Evolutionary conservation across 2,113 vertebrate species (phyloP), one percentile per base, ranked within the genome.

Genomic region (Pseudolaguvia tuberculata): DNA sequence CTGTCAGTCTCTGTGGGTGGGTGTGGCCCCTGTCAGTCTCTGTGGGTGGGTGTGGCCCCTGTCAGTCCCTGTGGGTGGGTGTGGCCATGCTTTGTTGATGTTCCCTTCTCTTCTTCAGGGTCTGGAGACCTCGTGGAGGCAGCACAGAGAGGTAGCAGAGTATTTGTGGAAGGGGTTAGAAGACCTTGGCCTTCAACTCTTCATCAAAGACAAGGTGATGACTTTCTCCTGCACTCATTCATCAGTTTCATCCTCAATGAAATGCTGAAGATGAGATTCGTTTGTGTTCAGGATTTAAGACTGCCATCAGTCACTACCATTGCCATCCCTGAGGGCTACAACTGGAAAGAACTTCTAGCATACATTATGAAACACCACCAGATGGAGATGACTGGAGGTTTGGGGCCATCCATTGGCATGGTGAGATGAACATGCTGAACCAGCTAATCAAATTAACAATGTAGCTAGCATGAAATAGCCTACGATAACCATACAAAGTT

Each of bases 221-320:
- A 9, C 3, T 17, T 77, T 56, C 67, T 10, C 21, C 25, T 11
- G 39, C 56, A 76, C 18, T 17, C 11, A 12, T 23, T 55, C 52
- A 4, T 72, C 39, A 58, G 23, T 42, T 23, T 1, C 5, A 58
- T 35, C 35, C 23, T 47, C 9, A 21, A 39, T 7, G 12, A 56
- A 0, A 21, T 5, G 0, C 4, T 3, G 12, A 62, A 15, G 48
- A 35, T 23, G 31, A 9, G 50, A 10, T 15, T 56, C 3, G 52
- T 39, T 68, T 42, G 20, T 11, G 21, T 69, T 20, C 80, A 93
- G 92, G 87, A 89, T 58, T 71, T 89, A 0, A 92, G 96, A 20
- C 92, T 99, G 45, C 96, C 96, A 53, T 98, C 96, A 0, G 82
- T 99, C 75, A 98, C 95, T 83, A 92, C 95, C 0, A 84, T 99